These are phyloP conservation scores for Cariama cristata DNA, from an alignment of 2,113 vertebrate species.

Conservation along the genomic window DNA sequence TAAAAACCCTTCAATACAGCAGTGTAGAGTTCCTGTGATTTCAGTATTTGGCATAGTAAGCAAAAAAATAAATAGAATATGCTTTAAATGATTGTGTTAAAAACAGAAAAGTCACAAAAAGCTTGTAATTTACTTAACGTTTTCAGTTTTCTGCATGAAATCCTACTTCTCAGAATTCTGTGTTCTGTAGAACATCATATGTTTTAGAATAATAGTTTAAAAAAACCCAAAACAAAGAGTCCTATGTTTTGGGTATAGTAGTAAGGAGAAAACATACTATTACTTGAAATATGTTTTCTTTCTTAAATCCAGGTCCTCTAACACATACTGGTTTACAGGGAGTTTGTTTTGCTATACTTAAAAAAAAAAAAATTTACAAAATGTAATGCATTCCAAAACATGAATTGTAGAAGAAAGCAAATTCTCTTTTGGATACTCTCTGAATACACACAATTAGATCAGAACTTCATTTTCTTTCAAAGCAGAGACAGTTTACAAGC, in stretches of 20 bases:
- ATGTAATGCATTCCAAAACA: not conserved
- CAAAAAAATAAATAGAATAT: not conserved
- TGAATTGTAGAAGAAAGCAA: not conserved
- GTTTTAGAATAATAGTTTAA: not conserved
- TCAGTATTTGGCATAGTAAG: not conserved
- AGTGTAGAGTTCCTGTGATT: not conserved
- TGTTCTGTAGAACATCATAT: not conserved
- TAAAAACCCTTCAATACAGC: not conserved
- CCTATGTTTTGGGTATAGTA: not conserved
- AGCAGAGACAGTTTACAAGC: not conserved
- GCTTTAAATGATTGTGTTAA: not conserved
- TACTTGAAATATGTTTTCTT: not conserved
- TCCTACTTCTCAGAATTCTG: not conserved
- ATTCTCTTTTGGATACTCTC: not conserved
- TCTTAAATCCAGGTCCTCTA: not conserved
- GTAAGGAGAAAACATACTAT: not conserved
- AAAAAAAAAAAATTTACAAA: not conserved
- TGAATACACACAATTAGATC: not conserved
- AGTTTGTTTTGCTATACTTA: not conserved
- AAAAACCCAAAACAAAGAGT: not conserved
- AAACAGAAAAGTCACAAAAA: not conserved
- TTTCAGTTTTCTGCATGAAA: not conserved
- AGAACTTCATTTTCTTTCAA: not conserved
- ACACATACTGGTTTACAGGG: not conserved
- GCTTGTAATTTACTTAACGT: not conserved